Evolutionary conservation across 2,113 vertebrate species (phyloP), one percentile per base, ranked within the genome.

Genomic region (Phasianus colchicus): DNA sequence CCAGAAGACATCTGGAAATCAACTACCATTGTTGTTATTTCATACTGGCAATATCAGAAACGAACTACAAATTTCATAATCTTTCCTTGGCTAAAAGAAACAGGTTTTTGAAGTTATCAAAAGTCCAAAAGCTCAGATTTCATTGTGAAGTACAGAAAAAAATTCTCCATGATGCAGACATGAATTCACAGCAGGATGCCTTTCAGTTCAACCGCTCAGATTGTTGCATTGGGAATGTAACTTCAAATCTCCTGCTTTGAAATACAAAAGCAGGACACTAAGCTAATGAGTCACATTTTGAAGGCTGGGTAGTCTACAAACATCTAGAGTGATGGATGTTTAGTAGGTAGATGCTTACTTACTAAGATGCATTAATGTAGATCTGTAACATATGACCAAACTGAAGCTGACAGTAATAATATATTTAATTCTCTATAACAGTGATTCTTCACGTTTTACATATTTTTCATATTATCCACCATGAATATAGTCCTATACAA

Each of bases 171-270:
- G 4, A 40, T 66, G 47, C 72, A 83, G 27, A 36, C 3, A 9
- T 2, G n/a, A 76, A 19, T 2, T 1, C 50, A 11, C 30, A 80
- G 29, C 8, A 7, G 21, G 70, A 63, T 15, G 4, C 9, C 43
- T 73, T 93, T 48, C 40, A 54, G 14, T 58, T 80, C 64, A 43
- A 22, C 12, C 27, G 9, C 15, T 42, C 13, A 70, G 61, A 48
- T 2, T 13, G 17, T 1, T 2, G 1, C 4, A 58, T 15, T 1
- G 4, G 43, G 0, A 3, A 65, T 15, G 22, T 16, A 19, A 64
- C 25, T 7, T 48, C 32, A 42, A 32, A 77, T 40, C 55, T 88
- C 17, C 55, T 63, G 5, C 67, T 58, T n/a, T 60, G 64, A 83
- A 83, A 73, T 27, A 36, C 27, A 74, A 17, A 16, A 58, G 54